phyloP scores from a whole-genome alignment of 53 echinoderm and acorn worm species.

The Henricia sp. region DNA sequence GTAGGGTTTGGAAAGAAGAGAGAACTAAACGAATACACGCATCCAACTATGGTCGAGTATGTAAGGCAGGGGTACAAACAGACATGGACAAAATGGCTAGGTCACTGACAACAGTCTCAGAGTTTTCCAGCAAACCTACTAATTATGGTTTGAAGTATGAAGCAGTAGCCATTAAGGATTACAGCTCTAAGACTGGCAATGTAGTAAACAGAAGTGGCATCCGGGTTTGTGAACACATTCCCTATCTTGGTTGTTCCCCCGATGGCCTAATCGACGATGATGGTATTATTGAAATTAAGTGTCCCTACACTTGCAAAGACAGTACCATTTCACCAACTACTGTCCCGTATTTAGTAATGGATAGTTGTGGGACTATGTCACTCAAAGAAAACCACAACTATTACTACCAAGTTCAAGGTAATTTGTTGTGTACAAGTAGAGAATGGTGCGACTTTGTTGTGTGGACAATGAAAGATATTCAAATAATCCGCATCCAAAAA shows the following conservation, averaged over 20 bases:
- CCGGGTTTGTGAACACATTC: too few relatives aligned
- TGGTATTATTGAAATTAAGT: too few relatives aligned
- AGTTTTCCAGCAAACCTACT: neutral
- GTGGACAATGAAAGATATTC: conserved; percentile 1
- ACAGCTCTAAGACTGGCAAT: neutral
- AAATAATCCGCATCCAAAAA: neutral
- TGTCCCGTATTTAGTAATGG: neutral
- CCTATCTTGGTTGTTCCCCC: too few relatives aligned
- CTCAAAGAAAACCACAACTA: neutral
- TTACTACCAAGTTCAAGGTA: neutral
- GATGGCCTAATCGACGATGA: too few relatives aligned
- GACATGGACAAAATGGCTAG: neutral
- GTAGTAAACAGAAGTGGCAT: neutral
- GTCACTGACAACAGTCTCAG: conserved; percentile 4
- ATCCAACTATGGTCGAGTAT: neutral
- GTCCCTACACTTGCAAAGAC: too few relatives aligned
- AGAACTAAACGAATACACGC: neutral
- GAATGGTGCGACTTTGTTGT: neutral
- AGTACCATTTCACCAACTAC: neutral
- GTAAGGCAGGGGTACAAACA: conserved; percentile 1
- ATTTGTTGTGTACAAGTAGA: too few relatives aligned
- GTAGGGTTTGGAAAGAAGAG: neutral
- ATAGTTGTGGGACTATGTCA: neutral
- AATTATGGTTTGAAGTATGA: too few relatives aligned
- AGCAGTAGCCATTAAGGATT: too few relatives aligned